These are phyloP conservation scores for Calcarius lapponicus DNA, from an alignment of 2,797 vertebrate genomes.

Conservation along the genomic window DNA sequence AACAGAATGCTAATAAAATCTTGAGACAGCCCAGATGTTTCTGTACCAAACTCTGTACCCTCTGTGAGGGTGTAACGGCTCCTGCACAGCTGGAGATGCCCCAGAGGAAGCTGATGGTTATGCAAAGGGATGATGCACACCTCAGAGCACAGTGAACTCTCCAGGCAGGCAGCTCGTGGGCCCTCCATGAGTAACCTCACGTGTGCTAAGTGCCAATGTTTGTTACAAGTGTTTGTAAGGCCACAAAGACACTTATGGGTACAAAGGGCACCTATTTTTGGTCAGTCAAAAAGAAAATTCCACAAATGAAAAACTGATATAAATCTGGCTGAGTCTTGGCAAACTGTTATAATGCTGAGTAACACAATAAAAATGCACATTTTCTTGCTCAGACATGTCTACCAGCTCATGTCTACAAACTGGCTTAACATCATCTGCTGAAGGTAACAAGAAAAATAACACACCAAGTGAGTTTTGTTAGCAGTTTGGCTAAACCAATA, in stretches of 20 bases:
- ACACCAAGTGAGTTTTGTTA: background rate
- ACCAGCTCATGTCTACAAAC: background rate
- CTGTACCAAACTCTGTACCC: background rate
- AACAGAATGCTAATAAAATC: too few relatives aligned
- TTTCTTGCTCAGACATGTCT: background rate
- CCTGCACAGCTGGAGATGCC: background rate
- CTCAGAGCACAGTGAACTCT: background rate
- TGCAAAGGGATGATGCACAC: background rate
- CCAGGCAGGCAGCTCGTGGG: background rate
- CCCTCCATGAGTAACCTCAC: fast-evolving
- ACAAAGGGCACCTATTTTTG: background rate
- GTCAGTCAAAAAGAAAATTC: background rate
- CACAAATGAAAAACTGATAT: background rate
- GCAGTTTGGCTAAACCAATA: background rate
- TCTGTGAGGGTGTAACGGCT: background rate
- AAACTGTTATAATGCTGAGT: background rate
- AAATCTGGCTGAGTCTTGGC: background rate
- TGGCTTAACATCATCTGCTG: background rate
- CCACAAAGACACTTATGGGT: background rate
- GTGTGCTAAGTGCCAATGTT: background rate
- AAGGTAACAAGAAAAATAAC: background rate
- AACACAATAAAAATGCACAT: background rate
- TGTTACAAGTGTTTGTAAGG: background rate
- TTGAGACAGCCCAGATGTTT: background rate
- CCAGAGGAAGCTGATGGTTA: background rate